A percentile compares a stretch with the other conserved stretches of the same genome.
phyloP scores from a whole-genome alignment of 30 jellyfish, hydroid and myxozoan genomes.

The Phacellophora camtschatica region DNA sequence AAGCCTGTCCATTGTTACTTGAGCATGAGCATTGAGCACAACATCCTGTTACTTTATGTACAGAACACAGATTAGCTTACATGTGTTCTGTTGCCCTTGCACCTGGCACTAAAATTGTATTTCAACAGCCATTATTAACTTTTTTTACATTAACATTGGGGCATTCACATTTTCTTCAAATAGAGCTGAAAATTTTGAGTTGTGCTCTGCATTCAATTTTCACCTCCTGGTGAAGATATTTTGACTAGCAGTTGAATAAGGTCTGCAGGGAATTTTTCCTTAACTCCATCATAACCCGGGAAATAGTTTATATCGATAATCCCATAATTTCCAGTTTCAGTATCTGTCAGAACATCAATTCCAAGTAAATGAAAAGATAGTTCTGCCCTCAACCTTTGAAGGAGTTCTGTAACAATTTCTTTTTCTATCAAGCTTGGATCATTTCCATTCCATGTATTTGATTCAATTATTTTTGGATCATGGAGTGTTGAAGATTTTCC shows the following conservation, averaged over 20 bases:
- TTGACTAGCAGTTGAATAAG: conserved; percentile 40
- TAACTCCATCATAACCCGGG: conserved; percentile 95
- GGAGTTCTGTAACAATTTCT: conserved; percentile 66
- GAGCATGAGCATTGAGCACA: no score
- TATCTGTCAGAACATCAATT: conserved; percentile 78
- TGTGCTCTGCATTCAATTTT: no score
- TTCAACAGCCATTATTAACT: no score
- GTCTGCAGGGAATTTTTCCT: conserved; percentile 62
- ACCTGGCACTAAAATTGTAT: no score
- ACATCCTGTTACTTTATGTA: no score
- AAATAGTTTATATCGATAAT: conserved; percentile 86
- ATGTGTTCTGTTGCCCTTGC: no score
- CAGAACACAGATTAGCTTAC: no score
- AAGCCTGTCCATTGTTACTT: no score
- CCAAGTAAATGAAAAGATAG: conserved; percentile 70
- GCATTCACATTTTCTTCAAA: no score
- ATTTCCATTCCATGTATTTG: conserved; percentile 12
- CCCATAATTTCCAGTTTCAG: conserved; percentile 78
- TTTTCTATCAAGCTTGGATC: conserved; percentile 68
- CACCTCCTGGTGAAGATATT: no score
- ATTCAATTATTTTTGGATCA: conserved; percentile 14
- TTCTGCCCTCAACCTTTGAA: conserved; percentile 32
- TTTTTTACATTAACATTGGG: no score
- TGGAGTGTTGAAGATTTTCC: conserved; percentile 57
- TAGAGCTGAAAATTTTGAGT: no score